A percentile compares a stretch with the other conserved stretches of the same genome.
Evolutionary conservation across 2,113 vertebrate species (phyloP).

Genomic region (Eurystomus gularis): DNA sequence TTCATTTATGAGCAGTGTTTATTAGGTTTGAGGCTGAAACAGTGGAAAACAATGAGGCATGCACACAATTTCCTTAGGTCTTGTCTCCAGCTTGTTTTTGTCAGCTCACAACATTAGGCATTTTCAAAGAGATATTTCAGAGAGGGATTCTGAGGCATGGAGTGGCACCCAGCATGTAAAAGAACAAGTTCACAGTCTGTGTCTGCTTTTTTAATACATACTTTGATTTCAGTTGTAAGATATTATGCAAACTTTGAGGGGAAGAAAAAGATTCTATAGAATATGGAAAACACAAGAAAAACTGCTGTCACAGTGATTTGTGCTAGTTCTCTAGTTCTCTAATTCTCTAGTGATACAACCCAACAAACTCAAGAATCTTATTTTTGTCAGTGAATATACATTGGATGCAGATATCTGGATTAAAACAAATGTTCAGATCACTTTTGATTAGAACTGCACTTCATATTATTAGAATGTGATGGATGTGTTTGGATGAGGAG

Average conservation of each 20-base stretch:
- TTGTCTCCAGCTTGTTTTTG: background rate
- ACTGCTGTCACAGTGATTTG: background rate
- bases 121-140: background rate
- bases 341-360: background rate
- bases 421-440: background rate
- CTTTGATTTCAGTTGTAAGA: background rate
- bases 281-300: background rate
- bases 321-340: background rate
- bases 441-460: background rate
- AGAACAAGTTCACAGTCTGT: background rate
- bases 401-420: background rate
- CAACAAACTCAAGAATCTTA: background rate
- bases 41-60: background rate
- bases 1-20: background rate
- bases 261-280: background rate
- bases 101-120: background rate
- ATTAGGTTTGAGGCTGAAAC: background rate
- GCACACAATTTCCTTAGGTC: background rate
- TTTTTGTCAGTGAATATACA: background rate
- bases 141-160: background rate
- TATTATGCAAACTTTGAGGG: background rate
- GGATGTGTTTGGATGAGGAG: background rate
- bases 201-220: background rate
- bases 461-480: constrained; percentile 4
- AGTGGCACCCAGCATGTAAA: background rate